Conservation (phyloP, 2,888 invertebrate genomes). For the Sesamia inferens region DNA sequence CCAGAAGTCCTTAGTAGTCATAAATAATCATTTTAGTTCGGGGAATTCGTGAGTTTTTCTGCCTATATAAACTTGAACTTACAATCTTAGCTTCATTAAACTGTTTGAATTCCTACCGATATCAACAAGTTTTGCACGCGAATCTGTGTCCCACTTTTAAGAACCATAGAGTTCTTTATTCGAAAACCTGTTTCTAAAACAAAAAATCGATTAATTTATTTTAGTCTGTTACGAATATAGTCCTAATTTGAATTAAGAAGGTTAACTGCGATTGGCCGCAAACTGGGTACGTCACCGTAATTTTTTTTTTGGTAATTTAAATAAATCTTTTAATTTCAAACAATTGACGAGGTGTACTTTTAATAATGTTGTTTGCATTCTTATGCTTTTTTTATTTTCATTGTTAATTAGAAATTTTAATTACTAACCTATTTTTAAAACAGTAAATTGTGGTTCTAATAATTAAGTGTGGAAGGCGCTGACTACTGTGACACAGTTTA, state of each 20-base stretch:
- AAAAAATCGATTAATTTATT: not conserved
- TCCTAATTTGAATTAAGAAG: slow-evolving; percentile 11
- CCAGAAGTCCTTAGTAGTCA: not conserved
- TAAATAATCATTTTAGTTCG: slow-evolving; percentile 8
- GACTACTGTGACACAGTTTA: too few species aligned
- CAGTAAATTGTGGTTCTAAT: too few species aligned
- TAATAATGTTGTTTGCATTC: not conserved
- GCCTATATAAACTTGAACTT: slow-evolving; percentile 35
- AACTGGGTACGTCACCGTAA: not conserved
- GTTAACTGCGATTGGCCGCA: not conserved
- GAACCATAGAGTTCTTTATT: not conserved
- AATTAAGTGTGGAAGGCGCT: too few species aligned
- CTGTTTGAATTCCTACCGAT: slow-evolving; percentile 14
- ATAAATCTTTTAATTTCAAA: not conserved
- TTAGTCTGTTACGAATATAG: not conserved
- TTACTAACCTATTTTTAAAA: not conserved
- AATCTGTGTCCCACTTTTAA: not conserved
- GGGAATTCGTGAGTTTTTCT: slow-evolving; percentile 24
- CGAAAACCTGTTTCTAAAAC: slow-evolving; percentile 8
- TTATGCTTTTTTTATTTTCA: not conserved
- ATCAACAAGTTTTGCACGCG: slow-evolving; percentile 8
- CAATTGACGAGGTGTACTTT: too few species aligned
- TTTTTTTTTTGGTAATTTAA: not conserved
- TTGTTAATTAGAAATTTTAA: not conserved
- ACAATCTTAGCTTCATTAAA: slow-evolving; percentile 21